Percentiles rank a stretch among this genome's conserved stretches.
Evolutionary conservation across 1,140 invertebrate genomes (phyloP).

Genomic region (Trissolcus basalis): DNA sequence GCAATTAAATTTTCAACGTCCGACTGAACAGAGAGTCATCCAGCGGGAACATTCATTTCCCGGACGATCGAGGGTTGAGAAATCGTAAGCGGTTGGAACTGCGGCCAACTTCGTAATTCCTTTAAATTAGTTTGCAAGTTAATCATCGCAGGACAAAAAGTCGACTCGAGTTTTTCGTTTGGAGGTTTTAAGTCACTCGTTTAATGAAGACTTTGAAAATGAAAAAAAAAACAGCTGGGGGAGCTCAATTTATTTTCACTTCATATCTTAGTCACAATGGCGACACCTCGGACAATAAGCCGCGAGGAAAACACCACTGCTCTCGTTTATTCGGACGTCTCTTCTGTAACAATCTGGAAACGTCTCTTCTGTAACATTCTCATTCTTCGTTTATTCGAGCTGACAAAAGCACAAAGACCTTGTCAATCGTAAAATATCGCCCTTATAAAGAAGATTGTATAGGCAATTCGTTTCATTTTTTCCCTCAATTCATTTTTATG

Average conservation of each 20-base stretch:
- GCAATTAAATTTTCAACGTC: neutral
- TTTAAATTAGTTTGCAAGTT: slow-evolving; percentile 20
- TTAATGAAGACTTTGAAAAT: slow-evolving; percentile 25
- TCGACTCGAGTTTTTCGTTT: neutral
- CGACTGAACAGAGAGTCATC: neutral
- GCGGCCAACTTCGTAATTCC: slow-evolving; percentile 17
- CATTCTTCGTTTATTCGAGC: slow-evolving; percentile 5
- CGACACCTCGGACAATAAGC: neutral
- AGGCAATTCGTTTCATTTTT: no score
- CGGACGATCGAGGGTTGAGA: no score
- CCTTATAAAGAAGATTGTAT: no score
- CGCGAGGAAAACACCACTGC: slow-evolving; percentile 7
- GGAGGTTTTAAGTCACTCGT: slow-evolving; percentile 7
- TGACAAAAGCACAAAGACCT: slow-evolving; percentile 18
- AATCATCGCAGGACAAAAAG: slow-evolving; percentile 10
- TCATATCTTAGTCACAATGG: neutral
- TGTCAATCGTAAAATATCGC: slow-evolving; percentile 26
- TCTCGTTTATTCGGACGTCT: slow-evolving; percentile 17
- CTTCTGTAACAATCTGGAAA: slow-evolving; percentile 17
- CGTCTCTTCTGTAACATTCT: slow-evolving; percentile 15
- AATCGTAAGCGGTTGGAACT: slow-evolving; percentile 4
- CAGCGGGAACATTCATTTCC: no score
- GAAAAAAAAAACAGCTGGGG: neutral
- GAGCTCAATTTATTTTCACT: no score
- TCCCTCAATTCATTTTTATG: no score